Percentiles rank a stretch among this genome's conserved stretches.
Evolutionary conservation across 1,140 invertebrate genomes (phyloP).

Genomic region (Pseudomyrmex pallidus): DNA sequence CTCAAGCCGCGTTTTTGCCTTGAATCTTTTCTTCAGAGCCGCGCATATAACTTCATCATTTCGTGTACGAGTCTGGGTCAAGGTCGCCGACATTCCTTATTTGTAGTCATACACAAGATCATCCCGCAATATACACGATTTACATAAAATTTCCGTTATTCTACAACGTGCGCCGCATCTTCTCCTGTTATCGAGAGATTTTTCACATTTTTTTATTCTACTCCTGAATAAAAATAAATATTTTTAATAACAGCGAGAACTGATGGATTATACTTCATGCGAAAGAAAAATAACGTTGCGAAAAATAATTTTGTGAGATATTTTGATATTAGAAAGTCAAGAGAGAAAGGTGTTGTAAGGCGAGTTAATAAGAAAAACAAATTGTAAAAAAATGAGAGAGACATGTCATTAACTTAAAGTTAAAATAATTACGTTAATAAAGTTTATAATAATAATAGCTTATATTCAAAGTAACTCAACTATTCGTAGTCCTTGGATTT

Average conservation of each 20-base stretch:
- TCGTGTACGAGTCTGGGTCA: conserved; percentile 66
- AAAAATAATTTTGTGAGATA: neutral
- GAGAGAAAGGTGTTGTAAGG: neutral
- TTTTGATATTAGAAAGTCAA: neutral
- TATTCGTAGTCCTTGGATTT: neutral
- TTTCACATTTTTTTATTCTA: neutral
- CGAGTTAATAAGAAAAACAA: neutral
- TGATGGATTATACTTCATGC: neutral
- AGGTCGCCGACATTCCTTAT: conserved; percentile 51
- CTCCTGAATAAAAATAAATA: neutral
- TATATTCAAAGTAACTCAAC: neutral
- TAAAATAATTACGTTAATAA: neutral
- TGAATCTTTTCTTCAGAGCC: conserved; percentile 16
- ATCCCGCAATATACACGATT: neutral
- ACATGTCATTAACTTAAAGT: neutral
- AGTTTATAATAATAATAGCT: neutral
- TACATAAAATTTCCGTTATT: conserved; percentile 10
- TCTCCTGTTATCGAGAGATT: neutral
- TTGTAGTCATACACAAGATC: conserved; percentile 1
- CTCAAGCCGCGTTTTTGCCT: conserved; percentile 24
- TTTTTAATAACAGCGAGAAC: neutral
- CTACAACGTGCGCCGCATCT: neutral
- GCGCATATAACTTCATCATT: neutral
- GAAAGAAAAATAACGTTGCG: conserved; percentile 4
- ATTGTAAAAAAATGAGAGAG: neutral